Conservation (phyloP, 2,888 invertebrate genomes). For the Hypsopygia costalis region DNA sequence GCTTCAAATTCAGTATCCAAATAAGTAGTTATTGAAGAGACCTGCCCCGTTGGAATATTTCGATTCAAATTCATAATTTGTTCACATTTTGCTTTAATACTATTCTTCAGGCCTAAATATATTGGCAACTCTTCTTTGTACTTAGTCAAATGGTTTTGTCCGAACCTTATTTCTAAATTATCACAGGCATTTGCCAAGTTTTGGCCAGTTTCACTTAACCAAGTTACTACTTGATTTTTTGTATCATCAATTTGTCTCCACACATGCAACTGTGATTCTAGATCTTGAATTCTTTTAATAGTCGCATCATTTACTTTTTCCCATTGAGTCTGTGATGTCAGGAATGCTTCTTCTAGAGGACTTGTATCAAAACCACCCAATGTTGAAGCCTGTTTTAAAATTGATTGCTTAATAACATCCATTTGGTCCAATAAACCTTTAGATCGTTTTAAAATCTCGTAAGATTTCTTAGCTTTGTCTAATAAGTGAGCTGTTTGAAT, state of each 20-base stretch:
- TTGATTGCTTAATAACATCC: constrained; percentile 86
- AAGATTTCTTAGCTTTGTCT: constrained; percentile 88
- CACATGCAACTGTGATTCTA: constrained; percentile 93
- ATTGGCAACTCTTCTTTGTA: constrained; percentile 93
- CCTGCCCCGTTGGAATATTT: constrained; percentile 84
- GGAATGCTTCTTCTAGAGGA: constrained; percentile 81
- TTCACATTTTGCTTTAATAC: constrained; percentile 88
- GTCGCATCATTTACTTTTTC: constrained; percentile 86
- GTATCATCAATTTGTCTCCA: constrained; percentile 96
- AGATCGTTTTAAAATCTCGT: constrained; percentile 87
- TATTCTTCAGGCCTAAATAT: constrained; percentile 87
- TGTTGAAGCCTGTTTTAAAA: constrained; percentile 85
- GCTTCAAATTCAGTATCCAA: constrained; percentile 89
- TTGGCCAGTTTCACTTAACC: constrained; percentile 91
- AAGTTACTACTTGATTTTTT: constrained; percentile 89
- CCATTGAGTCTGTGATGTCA: constrained; percentile 84
- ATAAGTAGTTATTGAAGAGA: constrained; percentile 83
- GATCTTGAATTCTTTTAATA: constrained; percentile 86
- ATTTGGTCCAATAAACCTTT: constrained; percentile 89
- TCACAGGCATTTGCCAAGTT: constrained; percentile 87
- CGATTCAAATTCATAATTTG: constrained; percentile 89
- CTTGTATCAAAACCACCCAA: constrained; percentile 83
- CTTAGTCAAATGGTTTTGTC: constrained; percentile 88
- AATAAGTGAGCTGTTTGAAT: constrained; percentile 85
- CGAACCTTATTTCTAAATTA: constrained; percentile 90